Conservation (phyloP, 37 sponge, comb jelly and placozoan genomes). For the Trichoplax adhaerens region DNA sequence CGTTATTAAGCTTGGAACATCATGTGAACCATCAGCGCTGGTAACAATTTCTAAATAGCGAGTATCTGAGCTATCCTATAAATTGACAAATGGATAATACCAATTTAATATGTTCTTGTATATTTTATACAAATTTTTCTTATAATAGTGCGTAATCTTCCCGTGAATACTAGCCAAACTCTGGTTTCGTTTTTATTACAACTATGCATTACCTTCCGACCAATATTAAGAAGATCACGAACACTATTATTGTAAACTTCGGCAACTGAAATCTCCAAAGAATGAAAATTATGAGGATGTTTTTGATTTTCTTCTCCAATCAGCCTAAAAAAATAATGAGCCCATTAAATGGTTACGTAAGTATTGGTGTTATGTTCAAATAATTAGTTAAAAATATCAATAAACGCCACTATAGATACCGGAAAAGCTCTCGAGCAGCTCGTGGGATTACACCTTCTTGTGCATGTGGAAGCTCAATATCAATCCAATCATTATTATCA, state of each 20-base stretch:
- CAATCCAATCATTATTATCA: background rate
- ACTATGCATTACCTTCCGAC: background rate
- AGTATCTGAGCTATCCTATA: too few relatives aligned
- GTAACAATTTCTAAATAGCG: too few relatives aligned
- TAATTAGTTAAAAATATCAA: background rate
- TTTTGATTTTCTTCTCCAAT: conserved; percentile 19
- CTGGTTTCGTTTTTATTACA: too few relatives aligned
- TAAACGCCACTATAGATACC: conserved; percentile 8
- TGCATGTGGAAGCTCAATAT: background rate
- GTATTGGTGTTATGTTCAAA: background rate
- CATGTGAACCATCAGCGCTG: too few relatives aligned
- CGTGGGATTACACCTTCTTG: conserved; percentile 33
- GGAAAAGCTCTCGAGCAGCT: conserved; percentile 33
- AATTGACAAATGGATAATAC: too few relatives aligned
- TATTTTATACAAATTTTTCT: too few relatives aligned
- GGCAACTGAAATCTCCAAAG: conserved; percentile 21
- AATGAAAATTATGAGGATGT: background rate
- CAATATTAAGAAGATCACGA: conserved; percentile 18
- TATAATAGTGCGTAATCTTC: too few relatives aligned
- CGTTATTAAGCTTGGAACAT: too few relatives aligned
- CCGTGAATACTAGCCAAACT: too few relatives aligned
- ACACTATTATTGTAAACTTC: conserved; percentile 47
- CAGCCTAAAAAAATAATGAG: conserved; percentile 13
- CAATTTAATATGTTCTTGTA: too few relatives aligned
- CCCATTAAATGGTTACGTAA: background rate